Base-by-base conservation (phyloP, 1,140 invertebrate genomes). In the Ectropis grisescens region DNA sequence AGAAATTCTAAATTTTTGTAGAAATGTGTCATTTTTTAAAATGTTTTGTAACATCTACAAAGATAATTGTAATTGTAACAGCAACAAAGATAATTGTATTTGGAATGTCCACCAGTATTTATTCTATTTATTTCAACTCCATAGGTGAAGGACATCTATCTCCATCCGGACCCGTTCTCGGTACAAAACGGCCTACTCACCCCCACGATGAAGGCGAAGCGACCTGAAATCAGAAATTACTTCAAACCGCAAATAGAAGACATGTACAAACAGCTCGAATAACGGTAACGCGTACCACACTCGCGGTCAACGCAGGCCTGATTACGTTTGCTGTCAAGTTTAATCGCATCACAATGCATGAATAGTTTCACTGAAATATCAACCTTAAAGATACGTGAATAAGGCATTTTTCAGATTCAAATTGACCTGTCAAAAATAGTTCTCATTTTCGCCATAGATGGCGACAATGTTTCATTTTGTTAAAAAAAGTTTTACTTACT, bases 181-280 rank as follows among this genome's bases (percentile, higher is more conserved):
- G 90, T 98, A 33, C 96, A 98, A 83, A 99, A 99, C 82, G 95
- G 94, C 39, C 87, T 99, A 10, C 83, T 99, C 13, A 99, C 98
- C 22, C 97, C 98, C 22, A 98, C 97, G 25, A 85, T 99, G 66
- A 99, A 99, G 83, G 90, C 93, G 39, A 98, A 98, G 84, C 85
- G 96, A 72, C 92, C 93, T 27, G 91, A 96, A 71, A 86, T 97
- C 35, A 93, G 91, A 70, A 92, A 89, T 31, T 46, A 49, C 28
- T 49, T 46, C 41, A 48, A 94, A 60, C 46, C 41, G 2, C 46
- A 43, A 14, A 48, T 43, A 43, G 40, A 43, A 11, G 37, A 48
- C 23, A 48, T 48, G 46, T 40, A 43, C 37, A 48, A 48, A 23
- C 44, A 46, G 12, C 43, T 47, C n/a, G 40, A 47, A 47, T 37